Conservation (phyloP, 2,797 vertebrate species). For the Tapirus indicus region DNA sequence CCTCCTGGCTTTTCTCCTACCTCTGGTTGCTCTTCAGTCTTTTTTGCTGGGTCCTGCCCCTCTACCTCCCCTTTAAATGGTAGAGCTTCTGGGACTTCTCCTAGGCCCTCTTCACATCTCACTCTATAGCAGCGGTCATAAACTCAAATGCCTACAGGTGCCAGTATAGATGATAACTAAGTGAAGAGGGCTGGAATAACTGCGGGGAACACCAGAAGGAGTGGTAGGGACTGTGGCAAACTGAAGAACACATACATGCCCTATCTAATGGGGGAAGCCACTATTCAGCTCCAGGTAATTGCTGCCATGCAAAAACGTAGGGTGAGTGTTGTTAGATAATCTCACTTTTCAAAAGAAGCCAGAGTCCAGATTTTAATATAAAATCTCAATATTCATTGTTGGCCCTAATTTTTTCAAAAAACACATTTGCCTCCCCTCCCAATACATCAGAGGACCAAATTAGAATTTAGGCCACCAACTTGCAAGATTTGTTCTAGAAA, state of each 20-base stretch:
- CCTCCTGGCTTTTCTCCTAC: neutral
- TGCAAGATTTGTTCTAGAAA: neutral
- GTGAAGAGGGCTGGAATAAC: neutral
- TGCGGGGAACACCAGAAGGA: neutral
- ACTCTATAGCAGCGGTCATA: neutral
- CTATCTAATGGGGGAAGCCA: neutral
- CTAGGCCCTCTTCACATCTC: neutral
- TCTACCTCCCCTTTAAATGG: neutral
- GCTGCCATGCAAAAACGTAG: neutral
- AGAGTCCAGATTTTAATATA: constrained; percentile 31
- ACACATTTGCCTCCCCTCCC: neutral
- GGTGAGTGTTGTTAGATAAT: neutral
- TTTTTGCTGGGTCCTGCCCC: neutral
- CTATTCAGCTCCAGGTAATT: neutral
- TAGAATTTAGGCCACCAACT: neutral
- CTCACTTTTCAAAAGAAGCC: constrained; percentile 54
- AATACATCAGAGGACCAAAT: neutral
- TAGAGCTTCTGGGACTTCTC: neutral
- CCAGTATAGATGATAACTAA: neutral
- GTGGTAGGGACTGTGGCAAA: neutral
- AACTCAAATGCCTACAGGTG: neutral
- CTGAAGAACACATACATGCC: neutral
- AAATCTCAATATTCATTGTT: constrained; percentile 39
- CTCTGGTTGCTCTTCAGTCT: neutral
- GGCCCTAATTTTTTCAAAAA: neutral